Evolutionary conservation across 2,797 vertebrate genomes (phyloP), one percentile per base, ranked within the genome.

Genomic region (Syndactyla subalaris): DNA sequence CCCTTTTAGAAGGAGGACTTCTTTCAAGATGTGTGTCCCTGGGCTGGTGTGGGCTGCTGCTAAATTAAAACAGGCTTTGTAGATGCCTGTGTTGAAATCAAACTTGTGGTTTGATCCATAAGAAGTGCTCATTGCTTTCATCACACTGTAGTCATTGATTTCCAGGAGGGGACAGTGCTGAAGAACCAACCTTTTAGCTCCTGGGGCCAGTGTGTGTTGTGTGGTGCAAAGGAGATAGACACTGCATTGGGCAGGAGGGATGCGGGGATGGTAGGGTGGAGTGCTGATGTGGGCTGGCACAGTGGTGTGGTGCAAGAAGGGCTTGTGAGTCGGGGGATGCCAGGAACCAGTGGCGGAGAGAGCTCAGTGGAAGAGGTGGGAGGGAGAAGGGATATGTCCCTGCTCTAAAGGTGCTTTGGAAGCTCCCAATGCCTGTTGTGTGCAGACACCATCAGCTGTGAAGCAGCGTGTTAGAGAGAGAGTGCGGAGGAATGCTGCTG

Each of bases 401-500:
- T 59, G 46, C 12, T 24, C 23, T 48, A 24, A 48, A 48, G 23
- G 12, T 52, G 24, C 26, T 39, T 46, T 12, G 9, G 7, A 8
- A 11, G 3, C 38, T 34, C 24, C 55, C 12, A 2, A 3, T 13
- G 34, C 34, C 46, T 12, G 24, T 27, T 23, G 54, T 8, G 8
- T 10, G 32, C 54, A 23, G 32, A n/a, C 8, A 3, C n/a, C 13
- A 14, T 23, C 32, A 55, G 9, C 1, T 55, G 58, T 32, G 63
- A 9, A 49, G 15, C 41, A 55, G 26, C 24, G 3, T 8, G 0
- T 34, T 27, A 32, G 19, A 29, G 55, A 32, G 22, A 36, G 30
- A 12, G 29, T 0, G 0, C 54, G 54, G 46, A 74, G 46, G 14
- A 68, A 6, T 0, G 1, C 48, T 0, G 1, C 48, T 55, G 62